Conservation (phyloP, 2,797 vertebrate genomes). For the Spatula clypeata region DNA sequence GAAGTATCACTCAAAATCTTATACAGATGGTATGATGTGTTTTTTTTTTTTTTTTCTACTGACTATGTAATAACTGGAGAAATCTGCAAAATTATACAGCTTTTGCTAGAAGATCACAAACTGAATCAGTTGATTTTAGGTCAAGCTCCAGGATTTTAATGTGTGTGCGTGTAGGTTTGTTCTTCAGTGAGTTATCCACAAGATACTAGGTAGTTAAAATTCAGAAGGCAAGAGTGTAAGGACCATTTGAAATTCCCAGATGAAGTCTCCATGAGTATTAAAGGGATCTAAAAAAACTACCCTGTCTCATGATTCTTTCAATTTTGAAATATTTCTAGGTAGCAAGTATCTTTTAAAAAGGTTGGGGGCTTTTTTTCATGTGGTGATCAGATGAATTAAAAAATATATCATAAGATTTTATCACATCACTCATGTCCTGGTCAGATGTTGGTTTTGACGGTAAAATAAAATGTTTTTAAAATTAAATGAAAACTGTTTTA, state of each 20-base stretch:
- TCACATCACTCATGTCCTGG: not conserved
- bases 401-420: not conserved
- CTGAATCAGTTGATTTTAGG: not conserved
- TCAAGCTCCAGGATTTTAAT: not conserved
- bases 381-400: not conserved
- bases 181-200: not conserved
- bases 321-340: not conserved
- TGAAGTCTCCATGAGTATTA: not conserved
- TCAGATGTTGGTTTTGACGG: not conserved
- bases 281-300: not conserved
- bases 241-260: not conserved
- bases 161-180: not conserved
- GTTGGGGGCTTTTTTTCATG: not conserved
- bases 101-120: not conserved
- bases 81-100: not conserved
- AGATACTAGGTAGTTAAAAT: not conserved
- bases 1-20: not conserved
- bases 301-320: not conserved
- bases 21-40: not conserved
- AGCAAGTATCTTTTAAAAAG: not conserved
- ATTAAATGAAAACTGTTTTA: not conserved
- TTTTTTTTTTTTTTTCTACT: slow-evolving; percentile 10
- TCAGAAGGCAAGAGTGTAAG: not conserved
- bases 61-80: not conserved
- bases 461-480: not conserved